phyloP scores from a whole-genome alignment of 2,888 invertebrate species.

The Leucophenga montana region DNA sequence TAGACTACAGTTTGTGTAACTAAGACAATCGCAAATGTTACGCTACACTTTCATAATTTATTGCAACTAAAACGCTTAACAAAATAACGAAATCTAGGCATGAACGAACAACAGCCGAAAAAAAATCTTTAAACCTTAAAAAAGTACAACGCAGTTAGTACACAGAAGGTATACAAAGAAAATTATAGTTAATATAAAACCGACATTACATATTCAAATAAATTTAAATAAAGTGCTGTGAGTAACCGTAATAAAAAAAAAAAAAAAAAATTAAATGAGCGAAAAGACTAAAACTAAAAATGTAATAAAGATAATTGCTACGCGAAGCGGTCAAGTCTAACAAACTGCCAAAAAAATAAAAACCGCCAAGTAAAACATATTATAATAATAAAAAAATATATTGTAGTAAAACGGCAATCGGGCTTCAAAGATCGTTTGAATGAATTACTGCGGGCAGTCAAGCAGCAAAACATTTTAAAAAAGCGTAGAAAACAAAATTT shows the following conservation, averaged over 20 bases:
- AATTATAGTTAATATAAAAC: background rate
- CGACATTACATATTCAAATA: background rate
- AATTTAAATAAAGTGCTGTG: background rate
- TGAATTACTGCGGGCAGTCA: slow-evolving; percentile 20
- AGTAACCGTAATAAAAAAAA: background rate
- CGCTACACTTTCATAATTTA: no score
- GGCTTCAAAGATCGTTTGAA: background rate
- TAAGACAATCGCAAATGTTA: no score
- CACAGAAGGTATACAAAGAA: background rate
- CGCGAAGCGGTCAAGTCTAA: slow-evolving; percentile 12
- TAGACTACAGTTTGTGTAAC: no score
- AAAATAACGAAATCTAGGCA: no score
- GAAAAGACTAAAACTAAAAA: background rate
- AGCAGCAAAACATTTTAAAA: slow-evolving; percentile 3
- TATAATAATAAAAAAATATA: background rate
- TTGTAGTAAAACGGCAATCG: background rate
- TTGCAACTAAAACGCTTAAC: no score
- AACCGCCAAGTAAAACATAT: no score
- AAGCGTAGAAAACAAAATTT: background rate
- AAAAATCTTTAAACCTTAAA: no score
- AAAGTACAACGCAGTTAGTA: background rate
- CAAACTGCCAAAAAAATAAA: background rate
- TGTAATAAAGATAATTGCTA: slow-evolving; percentile 4
- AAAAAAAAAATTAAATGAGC: background rate
- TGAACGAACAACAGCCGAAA: no score